Percentiles rank a stretch among this genome's conserved stretches.
Conservation (phyloP, 2,113 vertebrate genomes). For the Saguinus midas region DNA sequence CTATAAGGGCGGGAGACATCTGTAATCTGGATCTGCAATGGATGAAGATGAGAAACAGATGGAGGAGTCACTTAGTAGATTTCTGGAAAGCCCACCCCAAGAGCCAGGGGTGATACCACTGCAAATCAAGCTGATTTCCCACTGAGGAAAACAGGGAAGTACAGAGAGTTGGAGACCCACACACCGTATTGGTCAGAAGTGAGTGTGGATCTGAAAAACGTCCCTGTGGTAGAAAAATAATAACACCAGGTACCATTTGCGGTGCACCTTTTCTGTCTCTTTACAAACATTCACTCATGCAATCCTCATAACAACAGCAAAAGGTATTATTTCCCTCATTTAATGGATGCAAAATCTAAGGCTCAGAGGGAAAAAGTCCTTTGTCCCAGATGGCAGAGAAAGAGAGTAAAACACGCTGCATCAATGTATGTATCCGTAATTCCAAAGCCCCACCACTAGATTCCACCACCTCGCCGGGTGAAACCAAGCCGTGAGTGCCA, state of each 20-base stretch:
- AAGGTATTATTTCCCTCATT: not conserved
- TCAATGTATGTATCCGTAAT: not conserved
- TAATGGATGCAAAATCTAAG: not conserved
- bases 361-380: too few relatives aligned
- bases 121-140: not conserved
- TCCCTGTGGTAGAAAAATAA: not conserved
- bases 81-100: not conserved
- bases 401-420: not conserved
- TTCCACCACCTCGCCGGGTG: not conserved
- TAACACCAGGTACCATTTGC: not conserved
- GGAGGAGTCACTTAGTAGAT: not conserved
- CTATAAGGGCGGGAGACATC: not conserved
- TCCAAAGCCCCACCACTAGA: not conserved
- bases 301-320: not conserved
- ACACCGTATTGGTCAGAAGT: rapidly evolving
- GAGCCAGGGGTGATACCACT: not conserved
- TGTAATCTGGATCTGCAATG: not conserved
- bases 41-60: not conserved
- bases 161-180: not conserved
- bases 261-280: not conserved
- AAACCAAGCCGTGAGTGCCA: not conserved
- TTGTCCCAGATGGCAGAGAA: not conserved
- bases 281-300: not conserved
- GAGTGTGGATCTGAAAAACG: not conserved
- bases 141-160: rapidly evolving